Conservation (phyloP, 2,113 vertebrate genomes). For the Neogale vison region DNA sequence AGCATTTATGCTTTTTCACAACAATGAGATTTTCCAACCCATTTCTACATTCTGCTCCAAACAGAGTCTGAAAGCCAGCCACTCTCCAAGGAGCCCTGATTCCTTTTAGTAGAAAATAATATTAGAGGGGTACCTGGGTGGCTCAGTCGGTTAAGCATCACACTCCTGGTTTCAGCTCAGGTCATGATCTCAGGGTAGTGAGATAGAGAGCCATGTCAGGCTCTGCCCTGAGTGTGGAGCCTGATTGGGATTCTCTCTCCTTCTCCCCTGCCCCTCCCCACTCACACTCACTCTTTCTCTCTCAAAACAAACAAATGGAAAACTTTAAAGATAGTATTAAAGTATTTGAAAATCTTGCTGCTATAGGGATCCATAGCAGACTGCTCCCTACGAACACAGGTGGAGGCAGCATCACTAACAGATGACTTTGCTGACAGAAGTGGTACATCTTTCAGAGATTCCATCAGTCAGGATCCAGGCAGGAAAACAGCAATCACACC, state of each 20-base stretch:
- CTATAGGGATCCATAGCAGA: background rate
- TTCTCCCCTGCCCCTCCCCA: background rate
- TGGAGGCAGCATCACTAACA: background rate
- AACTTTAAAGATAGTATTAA: background rate
- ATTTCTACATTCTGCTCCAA: background rate
- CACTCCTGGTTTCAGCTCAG: background rate
- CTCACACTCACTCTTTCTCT: background rate
- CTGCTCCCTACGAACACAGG: background rate
- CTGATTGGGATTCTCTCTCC: background rate
- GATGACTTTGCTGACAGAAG: background rate
- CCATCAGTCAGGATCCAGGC: background rate
- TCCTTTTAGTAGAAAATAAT: slow-evolving; percentile 18
- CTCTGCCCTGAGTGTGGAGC: background rate
- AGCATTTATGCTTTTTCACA: background rate
- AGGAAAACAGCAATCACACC: background rate
- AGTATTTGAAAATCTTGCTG: background rate
- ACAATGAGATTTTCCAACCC: background rate
- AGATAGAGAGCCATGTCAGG: background rate
- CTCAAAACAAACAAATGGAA: background rate
- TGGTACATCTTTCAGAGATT: background rate
- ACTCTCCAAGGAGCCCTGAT: background rate
- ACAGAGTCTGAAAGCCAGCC: background rate
- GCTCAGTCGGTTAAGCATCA: background rate
- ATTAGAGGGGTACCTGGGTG: background rate
- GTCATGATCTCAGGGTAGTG: background rate